These are phyloP conservation scores for Drosophila persimilis DNA, from an alignment of 1,140 invertebrate genomes.

Conservation along the genomic window DNA sequence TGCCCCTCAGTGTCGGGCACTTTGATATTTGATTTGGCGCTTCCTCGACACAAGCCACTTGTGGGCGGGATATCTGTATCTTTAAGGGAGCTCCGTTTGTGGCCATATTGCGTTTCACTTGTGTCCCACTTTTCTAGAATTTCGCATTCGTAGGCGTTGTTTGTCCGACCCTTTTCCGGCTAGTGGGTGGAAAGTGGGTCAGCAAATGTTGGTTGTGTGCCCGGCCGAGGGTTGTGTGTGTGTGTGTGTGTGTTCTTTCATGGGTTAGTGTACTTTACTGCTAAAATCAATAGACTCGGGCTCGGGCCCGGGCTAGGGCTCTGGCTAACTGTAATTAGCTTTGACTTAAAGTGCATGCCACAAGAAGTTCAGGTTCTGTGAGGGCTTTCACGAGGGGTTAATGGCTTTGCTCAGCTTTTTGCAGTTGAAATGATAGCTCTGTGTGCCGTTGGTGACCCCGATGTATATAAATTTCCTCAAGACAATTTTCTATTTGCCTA, in stretches of 20 bases:
- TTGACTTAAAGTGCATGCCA: slow-evolving; percentile 55
- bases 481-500: no score
- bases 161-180: slow-evolving; percentile 43
- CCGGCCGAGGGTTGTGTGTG: background rate
- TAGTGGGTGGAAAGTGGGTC: slow-evolving; percentile 57
- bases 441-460: no score
- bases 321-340: slow-evolving; percentile 60
- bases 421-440: no score
- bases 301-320: slow-evolving; percentile 6
- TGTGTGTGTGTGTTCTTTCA: slow-evolving; percentile 31
- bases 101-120: slow-evolving; percentile 77
- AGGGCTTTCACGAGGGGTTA: slow-evolving; percentile 7
- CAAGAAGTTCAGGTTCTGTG: slow-evolving; percentile 42
- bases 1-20: slow-evolving; percentile 13
- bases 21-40: slow-evolving; percentile 44
- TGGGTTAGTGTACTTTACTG: slow-evolving; percentile 64
- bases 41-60: slow-evolving; percentile 11
- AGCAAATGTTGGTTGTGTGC: slow-evolving; percentile 44
- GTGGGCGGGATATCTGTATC: slow-evolving; percentile 1
- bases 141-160: slow-evolving; percentile 54
- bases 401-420: background rate
- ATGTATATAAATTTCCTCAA: no score
- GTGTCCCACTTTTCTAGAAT: slow-evolving; percentile 54
- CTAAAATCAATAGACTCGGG: slow-evolving; percentile 55
- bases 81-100: slow-evolving; percentile 43